These are phyloP conservation scores for Aptenodytes forsteri DNA, from an alignment of 2,113 vertebrate species.

Conservation along the genomic window DNA sequence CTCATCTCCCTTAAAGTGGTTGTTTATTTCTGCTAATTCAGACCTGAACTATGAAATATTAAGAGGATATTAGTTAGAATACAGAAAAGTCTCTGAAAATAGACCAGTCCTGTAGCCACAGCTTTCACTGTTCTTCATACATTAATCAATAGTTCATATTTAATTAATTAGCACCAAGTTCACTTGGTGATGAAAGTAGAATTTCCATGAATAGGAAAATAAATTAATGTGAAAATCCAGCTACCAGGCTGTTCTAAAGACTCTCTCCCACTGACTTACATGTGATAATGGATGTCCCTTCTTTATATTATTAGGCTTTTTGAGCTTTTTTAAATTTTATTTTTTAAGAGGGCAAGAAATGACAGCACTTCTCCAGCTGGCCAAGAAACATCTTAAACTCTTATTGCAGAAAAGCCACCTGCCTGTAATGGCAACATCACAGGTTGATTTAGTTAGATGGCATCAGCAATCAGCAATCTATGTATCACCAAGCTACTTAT, in stretches of 20 bases:
- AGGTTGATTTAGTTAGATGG: background rate
- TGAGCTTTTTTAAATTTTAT: constrained; percentile 8
- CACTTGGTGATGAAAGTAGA: constrained; percentile 58
- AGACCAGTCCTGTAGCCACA: constrained; percentile 28
- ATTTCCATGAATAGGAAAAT: constrained; percentile 46
- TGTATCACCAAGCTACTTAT: background rate
- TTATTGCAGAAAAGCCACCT: background rate
- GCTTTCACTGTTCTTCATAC: constrained; percentile 41
- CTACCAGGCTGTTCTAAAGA: constrained; percentile 18
- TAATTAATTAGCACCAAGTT: constrained; percentile 63
- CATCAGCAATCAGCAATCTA: background rate
- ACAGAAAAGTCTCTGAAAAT: constrained; percentile 40
- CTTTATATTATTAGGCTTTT: constrained; percentile 11
- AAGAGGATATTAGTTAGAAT: constrained; percentile 31
- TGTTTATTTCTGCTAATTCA: background rate
- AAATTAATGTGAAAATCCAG: constrained; percentile 25
- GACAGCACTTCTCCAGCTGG: background rate
- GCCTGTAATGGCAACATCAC: background rate
- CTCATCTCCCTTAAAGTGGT: background rate
- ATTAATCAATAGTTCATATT: constrained; percentile 65
- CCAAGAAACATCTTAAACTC: background rate
- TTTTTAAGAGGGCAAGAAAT: background rate
- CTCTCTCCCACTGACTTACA: background rate
- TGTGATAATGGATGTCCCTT: constrained; percentile 25
- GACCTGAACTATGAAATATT: background rate